Percentiles rank a stretch among this genome's conserved stretches.
phyloP scores from a whole-genome alignment of 2,113 vertebrate genomes.

The Donacobius atricapilla region DNA sequence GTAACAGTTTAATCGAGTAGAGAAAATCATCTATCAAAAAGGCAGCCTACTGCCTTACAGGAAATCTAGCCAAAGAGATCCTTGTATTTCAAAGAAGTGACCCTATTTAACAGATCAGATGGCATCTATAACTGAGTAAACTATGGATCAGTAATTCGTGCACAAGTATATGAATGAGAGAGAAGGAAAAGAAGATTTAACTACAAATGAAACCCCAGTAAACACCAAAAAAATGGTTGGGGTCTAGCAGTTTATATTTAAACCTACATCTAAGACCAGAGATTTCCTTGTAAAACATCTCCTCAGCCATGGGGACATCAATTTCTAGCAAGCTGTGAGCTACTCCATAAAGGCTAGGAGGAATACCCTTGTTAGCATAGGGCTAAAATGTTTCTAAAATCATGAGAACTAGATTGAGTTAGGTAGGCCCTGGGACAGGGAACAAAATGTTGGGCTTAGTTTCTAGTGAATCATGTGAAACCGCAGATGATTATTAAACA shows the following conservation, averaged over 20 bases:
- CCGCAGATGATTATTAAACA: too few relatives aligned
- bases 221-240: neutral
- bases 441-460: too few relatives aligned
- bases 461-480: too few relatives aligned
- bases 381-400: too few relatives aligned
- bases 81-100: neutral
- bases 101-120: neutral
- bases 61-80: neutral
- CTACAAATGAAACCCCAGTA: neutral
- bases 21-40: neutral
- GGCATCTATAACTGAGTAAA: neutral
- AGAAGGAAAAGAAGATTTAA: neutral
- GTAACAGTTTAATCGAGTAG: neutral
- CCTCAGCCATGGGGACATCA: neutral
- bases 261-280: neutral
- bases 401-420: too few relatives aligned
- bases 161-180: neutral
- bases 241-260: neutral
- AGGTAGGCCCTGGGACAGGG: too few relatives aligned
- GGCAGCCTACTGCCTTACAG: neutral
- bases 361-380: too few relatives aligned
- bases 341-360: neutral
- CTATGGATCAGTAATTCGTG: neutral
- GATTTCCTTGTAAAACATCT: neutral
- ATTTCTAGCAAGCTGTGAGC: neutral